Percentiles rank a stretch among this genome's conserved stretches.
Conservation (phyloP, 2,888 invertebrate genomes). For the Polyploca ridens region DNA sequence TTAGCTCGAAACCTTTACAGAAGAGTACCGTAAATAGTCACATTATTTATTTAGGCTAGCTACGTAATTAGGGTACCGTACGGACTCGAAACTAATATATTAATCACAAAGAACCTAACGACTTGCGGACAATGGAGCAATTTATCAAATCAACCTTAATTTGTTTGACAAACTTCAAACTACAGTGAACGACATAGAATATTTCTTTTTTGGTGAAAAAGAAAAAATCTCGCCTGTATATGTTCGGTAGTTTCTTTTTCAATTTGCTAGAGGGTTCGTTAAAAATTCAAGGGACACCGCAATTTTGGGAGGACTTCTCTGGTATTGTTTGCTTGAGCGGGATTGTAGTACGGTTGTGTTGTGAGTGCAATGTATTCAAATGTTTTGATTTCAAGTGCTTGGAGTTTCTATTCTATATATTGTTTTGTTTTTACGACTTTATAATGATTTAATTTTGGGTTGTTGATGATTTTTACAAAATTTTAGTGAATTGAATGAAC, state of each 20-base stretch:
- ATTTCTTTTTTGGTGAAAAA: conserved; percentile 35
- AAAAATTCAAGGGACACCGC: conserved; percentile 65
- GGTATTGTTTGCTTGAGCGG: neutral
- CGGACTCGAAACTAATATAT: conserved; percentile 22
- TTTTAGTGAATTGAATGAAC: no score
- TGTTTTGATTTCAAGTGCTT: neutral
- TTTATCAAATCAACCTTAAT: conserved; percentile 56
- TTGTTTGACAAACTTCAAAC: conserved; percentile 53
- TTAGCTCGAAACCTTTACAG: neutral
- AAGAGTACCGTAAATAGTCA: neutral
- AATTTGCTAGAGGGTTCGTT: conserved; percentile 64
- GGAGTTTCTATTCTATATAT: neutral
- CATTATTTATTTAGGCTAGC: conserved; percentile 14
- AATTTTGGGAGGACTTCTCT: conserved; percentile 4
- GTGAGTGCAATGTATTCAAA: neutral
- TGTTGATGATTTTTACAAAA: neutral
- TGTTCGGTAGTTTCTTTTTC: conserved; percentile 68
- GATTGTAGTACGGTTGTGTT: neutral
- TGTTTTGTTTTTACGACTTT: no score
- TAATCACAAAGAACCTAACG: conserved; percentile 30
- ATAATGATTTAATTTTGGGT: no score
- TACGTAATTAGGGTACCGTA: conserved; percentile 15
- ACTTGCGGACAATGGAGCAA: conserved; percentile 33
- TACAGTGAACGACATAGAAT: conserved; percentile 38
- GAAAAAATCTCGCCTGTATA: conserved; percentile 60